Evolutionary conservation across 2,888 invertebrate species (phyloP), one percentile per base, ranked within the genome.

Genomic region (Autographa gamma): DNA sequence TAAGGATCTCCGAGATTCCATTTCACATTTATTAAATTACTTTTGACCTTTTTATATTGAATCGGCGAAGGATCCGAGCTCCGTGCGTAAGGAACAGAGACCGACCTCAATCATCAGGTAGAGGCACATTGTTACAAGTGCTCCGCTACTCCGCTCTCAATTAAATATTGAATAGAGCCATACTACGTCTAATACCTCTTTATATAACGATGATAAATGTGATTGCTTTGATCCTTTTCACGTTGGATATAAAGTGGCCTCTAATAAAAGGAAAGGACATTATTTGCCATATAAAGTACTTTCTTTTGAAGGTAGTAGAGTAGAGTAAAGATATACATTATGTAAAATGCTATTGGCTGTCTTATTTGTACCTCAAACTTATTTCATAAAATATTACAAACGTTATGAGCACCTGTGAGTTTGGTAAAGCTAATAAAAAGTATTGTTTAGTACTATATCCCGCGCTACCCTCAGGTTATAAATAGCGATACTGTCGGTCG

Each of bases 1-100:
- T 77, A 79, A 66, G 41, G 41, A 68, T 54, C 60, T n/a, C 48
- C 31, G 62, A 60, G 56, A 71, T 64, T 76, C 60, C 69, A 73
- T 80, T 70, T 69, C 60, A 43, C 18, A 54, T 72, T 79, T 77
- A 76, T 74, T 77, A 61, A 77, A 77, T 81, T 60, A 73, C 69
- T 72, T 74, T 72, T 69, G 77, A 75, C 73, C 79, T 75, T 82
- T 73, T 75, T 73, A 69, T 56, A 66, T 52, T 38, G 58, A 71
- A 75, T 73, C 73, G 32, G 34, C 31, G 56, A 62, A 71, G 61
- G 65, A 56, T 31, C 65, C 31, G 25, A 31, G 31, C 60, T 56
- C 9, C 16, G 32, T 61, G n/a, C 32, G 56, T 71, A 18, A 60
- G 66, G n/a, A 18, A 54, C 69, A 43, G 63, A 16, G 59, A 38